Evolutionary conservation across 2,888 invertebrate species (phyloP).

Genomic region (Campopleginae sp.): DNA sequence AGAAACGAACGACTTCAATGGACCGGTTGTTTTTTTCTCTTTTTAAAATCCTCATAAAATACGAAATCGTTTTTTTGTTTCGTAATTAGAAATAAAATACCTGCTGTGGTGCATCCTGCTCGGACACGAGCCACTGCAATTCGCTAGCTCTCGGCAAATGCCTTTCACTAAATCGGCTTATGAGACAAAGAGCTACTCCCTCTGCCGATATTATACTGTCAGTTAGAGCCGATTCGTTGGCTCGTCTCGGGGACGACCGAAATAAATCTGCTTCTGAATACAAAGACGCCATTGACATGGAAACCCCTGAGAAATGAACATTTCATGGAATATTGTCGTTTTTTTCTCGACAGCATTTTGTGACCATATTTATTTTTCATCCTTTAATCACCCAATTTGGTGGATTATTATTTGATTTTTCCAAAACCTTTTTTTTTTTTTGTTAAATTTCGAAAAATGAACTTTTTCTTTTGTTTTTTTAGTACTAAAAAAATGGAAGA

Average conservation of each 20-base stretch:
- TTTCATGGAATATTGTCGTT: background rate
- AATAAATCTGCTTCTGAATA: constrained; percentile 86
- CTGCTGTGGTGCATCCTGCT: constrained; percentile 90
- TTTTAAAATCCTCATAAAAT: background rate
- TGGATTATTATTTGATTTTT: too few species aligned
- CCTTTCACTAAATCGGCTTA: constrained; percentile 91
- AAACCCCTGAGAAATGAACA: constrained; percentile 82
- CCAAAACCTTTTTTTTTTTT: background rate
- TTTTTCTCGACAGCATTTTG: background rate
- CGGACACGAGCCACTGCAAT: constrained; percentile 92
- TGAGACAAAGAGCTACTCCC: constrained; percentile 91
- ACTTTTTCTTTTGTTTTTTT: constrained; percentile 6
- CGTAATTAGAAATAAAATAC: constrained; percentile 74
- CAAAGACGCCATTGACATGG: constrained; percentile 88
- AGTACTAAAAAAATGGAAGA: background rate
- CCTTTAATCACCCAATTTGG: too few species aligned
- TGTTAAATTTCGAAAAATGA: background rate
- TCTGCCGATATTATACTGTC: constrained; percentile 89
- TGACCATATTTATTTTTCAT: too few species aligned
- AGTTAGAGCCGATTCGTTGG: constrained; percentile 82
- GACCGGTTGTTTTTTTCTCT: background rate
- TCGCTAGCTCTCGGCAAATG: constrained; percentile 92
- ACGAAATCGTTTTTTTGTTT: background rate
- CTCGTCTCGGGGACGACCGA: constrained; percentile 81
- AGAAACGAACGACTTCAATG: too few species aligned